Evolutionary conservation across 2,797 vertebrate species (phyloP).

Genomic region (Saxicola maurus): DNA sequence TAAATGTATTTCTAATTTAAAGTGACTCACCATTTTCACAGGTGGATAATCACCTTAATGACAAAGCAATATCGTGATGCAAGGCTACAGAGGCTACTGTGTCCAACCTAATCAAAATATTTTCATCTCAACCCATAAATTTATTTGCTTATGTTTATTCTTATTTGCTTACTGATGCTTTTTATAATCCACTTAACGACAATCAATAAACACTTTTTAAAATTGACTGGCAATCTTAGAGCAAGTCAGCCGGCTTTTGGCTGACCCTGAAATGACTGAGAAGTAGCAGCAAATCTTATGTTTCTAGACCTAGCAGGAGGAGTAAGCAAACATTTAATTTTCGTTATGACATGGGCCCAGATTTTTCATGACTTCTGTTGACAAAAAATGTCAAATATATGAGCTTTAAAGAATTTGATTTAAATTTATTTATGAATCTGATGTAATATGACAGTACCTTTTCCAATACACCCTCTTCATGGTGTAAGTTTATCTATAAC

Average conservation of each 20-base stretch:
- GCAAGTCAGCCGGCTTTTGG: conserved; percentile 17
- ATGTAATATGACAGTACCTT: not conserved
- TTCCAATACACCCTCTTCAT: accelerated
- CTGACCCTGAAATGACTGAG: conserved; percentile 4
- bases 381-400: not conserved
- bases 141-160: not conserved
- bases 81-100: not conserved
- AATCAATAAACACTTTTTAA: conserved; percentile 18
- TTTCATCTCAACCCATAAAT: conserved; percentile 14
- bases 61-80: not conserved
- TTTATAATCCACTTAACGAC: not conserved
- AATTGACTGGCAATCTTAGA: conserved; percentile 28
- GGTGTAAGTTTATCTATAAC: not conserved
- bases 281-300: not conserved
- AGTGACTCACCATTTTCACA: not conserved
- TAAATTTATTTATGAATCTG: not conserved
- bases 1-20: conserved; percentile 12
- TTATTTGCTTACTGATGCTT: not conserved
- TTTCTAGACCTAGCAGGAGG: not conserved
- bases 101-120: not conserved
- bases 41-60: not conserved
- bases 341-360: not conserved
- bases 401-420: not conserved
- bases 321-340: not conserved
- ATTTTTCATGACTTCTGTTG: not conserved